Evolutionary conservation across 2,888 invertebrate species (phyloP).

Genomic region (Timema cristinae): DNA sequence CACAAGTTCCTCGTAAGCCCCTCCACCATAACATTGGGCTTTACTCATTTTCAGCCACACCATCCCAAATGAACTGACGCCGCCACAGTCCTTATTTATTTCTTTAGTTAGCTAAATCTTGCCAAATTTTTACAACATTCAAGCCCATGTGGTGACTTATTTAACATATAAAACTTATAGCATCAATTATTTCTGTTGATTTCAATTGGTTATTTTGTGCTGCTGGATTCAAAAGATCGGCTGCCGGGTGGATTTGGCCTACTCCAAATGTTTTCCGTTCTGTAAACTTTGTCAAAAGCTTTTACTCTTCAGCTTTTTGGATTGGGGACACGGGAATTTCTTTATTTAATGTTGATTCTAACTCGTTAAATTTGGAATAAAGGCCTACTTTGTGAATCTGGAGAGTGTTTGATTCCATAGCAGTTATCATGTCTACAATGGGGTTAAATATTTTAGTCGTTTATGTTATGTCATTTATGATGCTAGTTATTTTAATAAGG

Average conservation of each 20-base stretch:
- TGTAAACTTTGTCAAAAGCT: not conserved
- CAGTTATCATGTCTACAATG: no score
- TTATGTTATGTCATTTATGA: no score
- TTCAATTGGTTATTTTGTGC: not conserved
- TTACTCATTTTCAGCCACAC: not conserved
- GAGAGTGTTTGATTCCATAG: no score
- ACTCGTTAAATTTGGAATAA: no score
- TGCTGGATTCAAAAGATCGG: conserved; percentile 8
- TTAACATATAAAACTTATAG: conserved; percentile 2
- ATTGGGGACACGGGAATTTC: not conserved
- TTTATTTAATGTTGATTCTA: not conserved
- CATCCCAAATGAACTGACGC: conserved; percentile 12
- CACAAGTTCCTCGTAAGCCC: conserved; percentile 12
- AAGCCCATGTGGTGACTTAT: conserved; percentile 3
- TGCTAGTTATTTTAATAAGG: no score
- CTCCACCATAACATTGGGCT: conserved; percentile 8
- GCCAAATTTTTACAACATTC: not conserved
- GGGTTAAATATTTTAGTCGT: no score
- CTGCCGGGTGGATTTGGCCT: conserved; percentile 3
- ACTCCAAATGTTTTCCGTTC: not conserved
- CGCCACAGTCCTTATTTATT: not conserved
- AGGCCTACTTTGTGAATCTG: no score
- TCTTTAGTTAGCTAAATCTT: conserved; percentile 2
- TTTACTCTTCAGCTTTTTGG: not conserved
- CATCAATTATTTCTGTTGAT: conserved; percentile 11